Percentiles rank a stretch among this genome's conserved stretches.
These are phyloP conservation scores for Pheosia gnoma DNA, from an alignment of 2,888 invertebrate species.

Conservation along the genomic window DNA sequence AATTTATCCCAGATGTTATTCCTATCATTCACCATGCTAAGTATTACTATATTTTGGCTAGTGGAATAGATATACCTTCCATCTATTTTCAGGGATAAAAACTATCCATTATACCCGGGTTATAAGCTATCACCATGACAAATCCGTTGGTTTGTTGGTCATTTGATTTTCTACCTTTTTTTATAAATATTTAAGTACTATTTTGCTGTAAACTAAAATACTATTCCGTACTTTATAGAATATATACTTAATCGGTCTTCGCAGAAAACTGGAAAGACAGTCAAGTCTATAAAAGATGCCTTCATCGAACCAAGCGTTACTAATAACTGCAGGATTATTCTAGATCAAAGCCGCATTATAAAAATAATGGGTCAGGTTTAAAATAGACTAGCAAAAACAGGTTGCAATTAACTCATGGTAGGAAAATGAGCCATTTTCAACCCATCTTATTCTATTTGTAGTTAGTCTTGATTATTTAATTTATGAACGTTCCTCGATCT, in stretches of 20 bases:
- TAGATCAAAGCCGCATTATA: not conserved
- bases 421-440: not conserved
- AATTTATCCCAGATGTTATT: no score
- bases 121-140: no score
- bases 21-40: no score
- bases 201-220: no score
- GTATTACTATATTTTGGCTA: no score
- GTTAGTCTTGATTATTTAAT: not conserved
- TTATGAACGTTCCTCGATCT: not conserved
- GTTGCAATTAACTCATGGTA: not conserved
- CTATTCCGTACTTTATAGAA: not conserved
- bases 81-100: no score
- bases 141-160: no score
- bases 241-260: not conserved
- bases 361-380: not conserved
- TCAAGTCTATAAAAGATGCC: not conserved
- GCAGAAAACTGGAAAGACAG: not conserved
- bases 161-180: no score
- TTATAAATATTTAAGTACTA: no score
- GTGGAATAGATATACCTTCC: no score
- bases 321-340: conserved; percentile 2
- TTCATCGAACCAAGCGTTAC: not conserved
- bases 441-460: not conserved
- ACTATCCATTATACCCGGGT: no score
- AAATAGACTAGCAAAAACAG: not conserved